These are phyloP conservation scores for Trichoplusia ni DNA, from an alignment of 1,140 invertebrate genomes.

Conservation along the genomic window DNA sequence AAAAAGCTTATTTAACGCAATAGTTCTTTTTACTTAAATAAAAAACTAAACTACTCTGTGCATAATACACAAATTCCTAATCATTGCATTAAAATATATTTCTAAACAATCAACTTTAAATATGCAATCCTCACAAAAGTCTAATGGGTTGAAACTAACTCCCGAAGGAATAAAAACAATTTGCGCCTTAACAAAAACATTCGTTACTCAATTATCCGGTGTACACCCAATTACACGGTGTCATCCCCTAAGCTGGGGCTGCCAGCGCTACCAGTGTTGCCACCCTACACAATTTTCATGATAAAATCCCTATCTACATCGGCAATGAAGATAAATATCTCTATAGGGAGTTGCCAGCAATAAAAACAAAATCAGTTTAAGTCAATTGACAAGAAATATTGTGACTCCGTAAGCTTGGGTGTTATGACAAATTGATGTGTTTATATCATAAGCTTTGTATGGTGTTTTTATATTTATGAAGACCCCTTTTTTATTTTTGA, in stretches of 20 bases:
- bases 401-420: constrained; percentile 34
- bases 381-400: constrained; percentile 75
- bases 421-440: too few species aligned
- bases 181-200: constrained; percentile 35
- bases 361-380: constrained; percentile 77
- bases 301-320: constrained; percentile 73
- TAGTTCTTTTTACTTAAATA: too few species aligned
- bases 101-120: neutral
- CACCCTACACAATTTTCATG: constrained; percentile 72
- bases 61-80: too few species aligned
- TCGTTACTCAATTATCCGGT: constrained; percentile 67
- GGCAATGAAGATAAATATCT: constrained; percentile 79
- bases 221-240: constrained; percentile 69
- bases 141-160: too few species aligned
- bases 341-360: constrained; percentile 63
- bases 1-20: too few species aligned
- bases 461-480: too few species aligned
- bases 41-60: too few species aligned
- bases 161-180: constrained; percentile 62
- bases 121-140: constrained; percentile 3
- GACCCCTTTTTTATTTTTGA: too few species aligned
- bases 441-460: too few species aligned
- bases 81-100: too few species aligned
- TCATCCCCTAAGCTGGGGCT: constrained; percentile 64
- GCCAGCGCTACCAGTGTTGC: too few species aligned